Base-by-base conservation (phyloP, 2,888 invertebrate genomes). In the Mycalesis mineus region DNA sequence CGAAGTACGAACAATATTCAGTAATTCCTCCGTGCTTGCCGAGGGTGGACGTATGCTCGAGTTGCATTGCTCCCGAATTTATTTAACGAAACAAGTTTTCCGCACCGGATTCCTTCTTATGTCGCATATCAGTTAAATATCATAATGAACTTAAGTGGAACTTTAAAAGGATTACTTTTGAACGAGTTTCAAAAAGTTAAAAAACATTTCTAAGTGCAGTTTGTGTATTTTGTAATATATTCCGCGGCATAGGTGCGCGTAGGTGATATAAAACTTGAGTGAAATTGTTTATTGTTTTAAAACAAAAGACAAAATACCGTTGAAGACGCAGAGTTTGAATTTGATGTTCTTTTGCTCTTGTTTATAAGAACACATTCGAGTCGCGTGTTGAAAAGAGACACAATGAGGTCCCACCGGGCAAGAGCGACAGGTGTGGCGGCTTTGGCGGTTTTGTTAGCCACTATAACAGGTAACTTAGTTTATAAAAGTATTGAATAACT, bases 351-450 rank as follows among this genome's bases (percentile, higher is more conserved):
- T 80, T 80, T 77, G 72, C 60, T 72, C 79, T 81, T 74, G 80
- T 82, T 73, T 78, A 75, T 73, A 72, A 77, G 78, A 76, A 78
- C 82, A 77, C 77, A 74, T 40, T 72, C 72, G 67, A 71, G 71
- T 74, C 75, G 73, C 71, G 79, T 73, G 87, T 82, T 77, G 70
- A 82, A 88, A 77, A 86, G 87, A 83, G 88, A 88, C 86, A 85
- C 83, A 66, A 89, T 88, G 88, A 82, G 74, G 80, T 76, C 76
- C 69, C 73, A 75, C 62, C 80, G 78, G 66, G 78, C 70, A 69
- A 75, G 85, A 79, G 82, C 78, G 87, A 88, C 88, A 88, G 88
- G 89, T 89, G 89, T 82, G 85, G 86, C 73, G 77, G 81, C 78
- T 72, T 72, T 87, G 69, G 85, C 81, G 74, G 76, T 88, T 68